Percentiles rank a stretch among this genome's conserved stretches.
Conservation (phyloP, 2,888 invertebrate genomes). For the Sinodicranocentrus sp. region DNA sequence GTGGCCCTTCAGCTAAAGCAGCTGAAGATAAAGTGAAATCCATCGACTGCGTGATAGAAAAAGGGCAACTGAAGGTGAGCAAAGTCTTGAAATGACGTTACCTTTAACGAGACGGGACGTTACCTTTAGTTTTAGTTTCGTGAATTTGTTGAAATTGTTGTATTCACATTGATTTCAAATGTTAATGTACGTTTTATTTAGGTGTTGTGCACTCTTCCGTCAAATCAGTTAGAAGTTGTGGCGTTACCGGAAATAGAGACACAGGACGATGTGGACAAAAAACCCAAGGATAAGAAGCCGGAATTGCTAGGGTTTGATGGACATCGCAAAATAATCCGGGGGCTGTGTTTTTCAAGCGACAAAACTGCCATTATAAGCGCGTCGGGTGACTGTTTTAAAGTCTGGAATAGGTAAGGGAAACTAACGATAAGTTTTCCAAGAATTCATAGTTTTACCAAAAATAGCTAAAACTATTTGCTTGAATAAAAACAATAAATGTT, state of each 20-base stretch:
- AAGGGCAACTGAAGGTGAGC: slow-evolving; percentile 77
- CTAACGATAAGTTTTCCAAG: no score
- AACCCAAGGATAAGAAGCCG: slow-evolving; percentile 4
- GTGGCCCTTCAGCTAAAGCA: slow-evolving; percentile 77
- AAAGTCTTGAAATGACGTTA: neutral
- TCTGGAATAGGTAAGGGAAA: slow-evolving; percentile 90
- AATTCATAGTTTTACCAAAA: no score
- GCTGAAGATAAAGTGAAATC: slow-evolving; percentile 82
- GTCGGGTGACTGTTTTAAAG: slow-evolving; percentile 91
- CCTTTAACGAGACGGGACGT: no score
- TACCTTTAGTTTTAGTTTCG: no score
- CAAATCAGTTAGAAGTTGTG: slow-evolving; percentile 74
- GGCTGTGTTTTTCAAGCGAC: slow-evolving; percentile 93
- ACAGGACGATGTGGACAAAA: neutral
- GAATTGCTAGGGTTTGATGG: slow-evolving; percentile 81
- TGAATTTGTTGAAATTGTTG: no score
- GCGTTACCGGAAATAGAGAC: slow-evolving; percentile 34
- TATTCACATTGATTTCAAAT: slow-evolving; percentile 16
- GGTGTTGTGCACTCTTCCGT: slow-evolving; percentile 74
- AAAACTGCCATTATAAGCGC: slow-evolving; percentile 92
- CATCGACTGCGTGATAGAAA: slow-evolving; percentile 85
- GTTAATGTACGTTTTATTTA: slow-evolving; percentile 21
- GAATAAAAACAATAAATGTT: slow-evolving; percentile 47
- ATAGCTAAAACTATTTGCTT: neutral
- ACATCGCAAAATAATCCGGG: slow-evolving; percentile 93